Evolutionary conservation across 2,113 vertebrate genomes (phyloP).

Genomic region (Paramisgurnus dabryanus): DNA sequence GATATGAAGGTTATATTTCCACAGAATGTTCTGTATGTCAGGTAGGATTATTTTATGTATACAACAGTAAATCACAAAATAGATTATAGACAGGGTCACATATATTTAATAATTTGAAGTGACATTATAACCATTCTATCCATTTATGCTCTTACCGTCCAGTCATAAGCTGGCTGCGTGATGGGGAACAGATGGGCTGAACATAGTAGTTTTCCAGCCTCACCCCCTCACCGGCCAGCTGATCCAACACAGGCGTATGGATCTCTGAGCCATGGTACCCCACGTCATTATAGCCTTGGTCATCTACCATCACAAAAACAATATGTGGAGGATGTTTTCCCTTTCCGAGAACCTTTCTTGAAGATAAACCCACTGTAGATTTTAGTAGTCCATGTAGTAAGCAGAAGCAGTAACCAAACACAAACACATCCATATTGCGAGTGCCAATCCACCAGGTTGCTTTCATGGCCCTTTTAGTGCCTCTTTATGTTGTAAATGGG

Average conservation of each 20-base stretch:
- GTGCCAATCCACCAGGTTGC: conserved; percentile 12
- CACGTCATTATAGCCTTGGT: conserved; percentile 90
- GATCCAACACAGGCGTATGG: conserved; percentile 85
- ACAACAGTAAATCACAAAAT: neutral
- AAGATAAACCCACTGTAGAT: neutral
- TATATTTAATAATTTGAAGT: neutral
- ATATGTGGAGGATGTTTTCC: conserved; percentile 77
- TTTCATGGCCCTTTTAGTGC: conserved; percentile 37
- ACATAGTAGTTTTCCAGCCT: conserved; percentile 96
- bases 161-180: conserved; percentile 91
- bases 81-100: too few species aligned
- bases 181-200: conserved; percentile 94
- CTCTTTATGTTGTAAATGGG: neutral
- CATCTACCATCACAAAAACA: conserved; percentile 89
- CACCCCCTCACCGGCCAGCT: conserved; percentile 85
- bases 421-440: conserved; percentile 42
- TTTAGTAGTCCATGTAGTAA: conserved; percentile 29
- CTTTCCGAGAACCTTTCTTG: neutral
- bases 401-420: conserved; percentile 51
- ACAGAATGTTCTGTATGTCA: too few species aligned
- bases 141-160: conserved; percentile 80
- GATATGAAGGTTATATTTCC: too few species aligned
- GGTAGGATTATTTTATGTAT: neutral
- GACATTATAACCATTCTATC: neutral
- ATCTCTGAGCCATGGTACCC: conserved; percentile 93